Evolutionary conservation across 2,888 invertebrate species (phyloP).

Genomic region (Hemaris fuciformis): DNA sequence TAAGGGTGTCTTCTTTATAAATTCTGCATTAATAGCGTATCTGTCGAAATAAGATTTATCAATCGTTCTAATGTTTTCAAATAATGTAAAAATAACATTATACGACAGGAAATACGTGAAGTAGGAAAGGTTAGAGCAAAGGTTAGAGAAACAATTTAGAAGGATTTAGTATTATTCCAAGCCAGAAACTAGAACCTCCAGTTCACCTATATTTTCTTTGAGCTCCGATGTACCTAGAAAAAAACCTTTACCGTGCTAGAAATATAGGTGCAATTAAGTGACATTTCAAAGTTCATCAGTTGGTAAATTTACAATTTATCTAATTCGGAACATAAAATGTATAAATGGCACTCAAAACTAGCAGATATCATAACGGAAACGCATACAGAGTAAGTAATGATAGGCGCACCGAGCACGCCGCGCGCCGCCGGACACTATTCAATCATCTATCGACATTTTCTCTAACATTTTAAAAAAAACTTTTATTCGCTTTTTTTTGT

Average conservation of each 20-base stretch:
- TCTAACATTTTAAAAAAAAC: not conserved
- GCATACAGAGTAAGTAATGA: conserved; percentile 24
- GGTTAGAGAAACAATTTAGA: too few relatives aligned
- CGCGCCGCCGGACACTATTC: not conserved
- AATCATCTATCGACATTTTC: not conserved
- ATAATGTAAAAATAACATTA: too few relatives aligned
- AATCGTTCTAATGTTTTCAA: too few relatives aligned
- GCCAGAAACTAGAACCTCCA: not conserved
- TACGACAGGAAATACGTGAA: too few relatives aligned
- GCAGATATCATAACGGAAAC: conserved; percentile 30
- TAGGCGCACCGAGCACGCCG: conserved; percentile 23
- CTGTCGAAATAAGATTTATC: too few relatives aligned
- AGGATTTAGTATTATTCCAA: too few relatives aligned
- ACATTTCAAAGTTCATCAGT: not conserved
- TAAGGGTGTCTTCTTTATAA: too few relatives aligned
- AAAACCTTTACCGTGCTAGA: not conserved
- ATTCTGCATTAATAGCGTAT: too few relatives aligned
- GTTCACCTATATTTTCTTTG: not conserved
- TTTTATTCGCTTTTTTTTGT: too few relatives aligned
- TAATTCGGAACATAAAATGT: conserved; percentile 16
- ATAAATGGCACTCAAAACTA: conserved; percentile 26
- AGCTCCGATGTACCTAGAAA: not conserved
- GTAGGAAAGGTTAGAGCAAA: too few relatives aligned
- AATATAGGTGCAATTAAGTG: not conserved
- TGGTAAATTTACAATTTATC: not conserved